Base-by-base conservation (phyloP, 2,797 vertebrate genomes). In the Artibeus jamaicensis region DNA sequence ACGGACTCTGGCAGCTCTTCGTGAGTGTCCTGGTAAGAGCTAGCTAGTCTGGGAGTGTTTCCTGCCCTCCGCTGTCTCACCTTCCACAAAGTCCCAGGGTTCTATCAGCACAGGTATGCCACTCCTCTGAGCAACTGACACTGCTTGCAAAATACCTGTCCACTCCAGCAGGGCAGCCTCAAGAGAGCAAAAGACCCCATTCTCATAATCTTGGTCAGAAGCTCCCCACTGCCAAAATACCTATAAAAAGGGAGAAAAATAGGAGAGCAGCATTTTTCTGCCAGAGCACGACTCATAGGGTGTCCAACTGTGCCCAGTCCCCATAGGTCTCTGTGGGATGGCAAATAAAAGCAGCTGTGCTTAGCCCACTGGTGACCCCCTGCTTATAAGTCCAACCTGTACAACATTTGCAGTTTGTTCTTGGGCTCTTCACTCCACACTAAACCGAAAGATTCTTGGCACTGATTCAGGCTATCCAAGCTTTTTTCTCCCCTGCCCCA, bases 281-380 rank as follows among this genome's bases (percentile, higher is more conserved):
- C 46, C 68, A 15, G 34, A 77, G 19, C 10, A 21, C 19, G n/a
- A 55, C 29, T 53, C 22, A 3, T 14, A 34, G 34, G 83, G 50
- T 48, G 12, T 18, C 39, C n/a, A 65, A 2, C 34, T 19, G 3
- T 22, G 5, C 18, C 44, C 26, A 62, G n/a, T 6, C 55, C 32
- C 10, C 0, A 0, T 0, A 16, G 39, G 21, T 16, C 18, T 88
- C 19, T 32, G 18, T 5, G 9, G 37, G 24, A 42, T 26, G 22
- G 39, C 22, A 89, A 53, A 39, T 42, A 19, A 79, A 81, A 70
- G 42, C 34, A 50, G 5, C 0, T 12, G 15, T 62, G 57, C 3
- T 81, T 48, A 55, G 32, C 39, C 24, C 59, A 62, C 12, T 26
- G 57, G 11, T 44, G 26, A 44, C 14, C 8, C 5, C 3, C 68